Conservation (phyloP, 2,888 invertebrate genomes). For the Leptarthrus brevirostris region DNA sequence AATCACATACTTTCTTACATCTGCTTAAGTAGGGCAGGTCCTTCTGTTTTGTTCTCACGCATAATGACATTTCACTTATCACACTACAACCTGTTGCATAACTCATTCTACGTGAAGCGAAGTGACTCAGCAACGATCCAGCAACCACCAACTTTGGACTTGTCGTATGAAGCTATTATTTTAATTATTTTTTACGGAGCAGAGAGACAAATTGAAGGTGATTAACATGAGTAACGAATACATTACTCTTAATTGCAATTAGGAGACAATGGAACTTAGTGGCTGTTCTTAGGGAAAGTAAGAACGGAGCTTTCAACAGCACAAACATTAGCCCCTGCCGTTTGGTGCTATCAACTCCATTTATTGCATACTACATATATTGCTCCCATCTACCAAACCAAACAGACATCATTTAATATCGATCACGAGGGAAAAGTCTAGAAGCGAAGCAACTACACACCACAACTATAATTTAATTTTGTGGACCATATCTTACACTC, state of each 20-base stretch:
- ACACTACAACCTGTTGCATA: too few species aligned
- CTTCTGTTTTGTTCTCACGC: too few species aligned
- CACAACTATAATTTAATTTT: slow-evolving; percentile 13
- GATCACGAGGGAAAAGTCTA: neutral
- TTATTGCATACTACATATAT: neutral
- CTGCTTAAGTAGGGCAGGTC: too few species aligned
- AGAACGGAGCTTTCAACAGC: neutral
- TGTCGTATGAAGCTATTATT: too few species aligned
- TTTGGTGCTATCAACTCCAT: slow-evolving; percentile 3
- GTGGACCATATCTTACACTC: neutral
- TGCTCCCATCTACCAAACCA: neutral
- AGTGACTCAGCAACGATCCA: too few species aligned
- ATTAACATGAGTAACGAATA: neutral
- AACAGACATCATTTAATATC: slow-evolving; percentile 2
- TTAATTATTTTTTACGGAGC: too few species aligned
- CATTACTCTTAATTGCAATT: neutral
- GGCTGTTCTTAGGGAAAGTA: neutral
- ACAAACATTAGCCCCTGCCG: neutral
- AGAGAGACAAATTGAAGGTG: neutral
- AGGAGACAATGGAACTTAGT: neutral
- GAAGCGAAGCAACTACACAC: neutral
- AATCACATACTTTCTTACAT: too few species aligned
- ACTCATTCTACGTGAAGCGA: too few species aligned
- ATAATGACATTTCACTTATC: too few species aligned
- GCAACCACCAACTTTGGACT: too few species aligned